These are phyloP conservation scores for Gymnocheta viridis DNA, from an alignment of 2,888 invertebrate species.

Conservation along the genomic window DNA sequence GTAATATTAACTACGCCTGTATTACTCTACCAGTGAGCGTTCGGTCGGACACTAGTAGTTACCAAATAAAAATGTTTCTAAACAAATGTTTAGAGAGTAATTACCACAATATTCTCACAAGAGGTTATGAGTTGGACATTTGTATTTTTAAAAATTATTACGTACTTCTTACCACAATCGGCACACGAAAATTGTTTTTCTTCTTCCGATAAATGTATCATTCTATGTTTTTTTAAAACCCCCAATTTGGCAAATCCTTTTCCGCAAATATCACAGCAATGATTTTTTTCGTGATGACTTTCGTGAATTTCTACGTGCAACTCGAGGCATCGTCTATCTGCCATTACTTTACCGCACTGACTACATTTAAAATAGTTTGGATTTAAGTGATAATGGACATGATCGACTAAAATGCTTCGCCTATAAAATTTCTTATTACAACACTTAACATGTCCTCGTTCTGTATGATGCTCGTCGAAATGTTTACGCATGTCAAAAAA, in stretches of 20 bases:
- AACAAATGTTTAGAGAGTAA: too few relatives aligned
- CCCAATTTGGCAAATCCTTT: slow-evolving; percentile 76
- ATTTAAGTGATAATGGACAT: slow-evolving; percentile 78
- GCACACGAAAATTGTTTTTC: slow-evolving; percentile 76
- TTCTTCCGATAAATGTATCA: slow-evolving; percentile 78
- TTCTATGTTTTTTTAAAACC: slow-evolving; percentile 76
- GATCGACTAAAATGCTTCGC: slow-evolving; percentile 79
- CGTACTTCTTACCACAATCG: slow-evolving; percentile 74
- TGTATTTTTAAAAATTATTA: background rate
- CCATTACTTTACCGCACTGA: slow-evolving; percentile 76
- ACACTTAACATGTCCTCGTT: slow-evolving; percentile 78
- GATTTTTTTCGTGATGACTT: slow-evolving; percentile 73
- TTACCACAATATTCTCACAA: too few relatives aligned
- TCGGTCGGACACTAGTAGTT: too few relatives aligned
- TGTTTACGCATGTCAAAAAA: slow-evolving; percentile 72
- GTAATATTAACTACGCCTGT: too few relatives aligned
- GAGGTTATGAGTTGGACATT: background rate
- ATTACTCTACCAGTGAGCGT: too few relatives aligned
- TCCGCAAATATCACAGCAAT: slow-evolving; percentile 78
- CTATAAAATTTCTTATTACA: slow-evolving; percentile 80
- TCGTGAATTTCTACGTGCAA: slow-evolving; percentile 76
- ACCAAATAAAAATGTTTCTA: too few relatives aligned
- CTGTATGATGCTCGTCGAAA: slow-evolving; percentile 67
- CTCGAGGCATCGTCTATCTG: slow-evolving; percentile 76
- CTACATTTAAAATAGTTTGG: slow-evolving; percentile 80